Base-by-base conservation (phyloP, 2,797 vertebrate species). In the Chiloscyllium punctatum region DNA sequence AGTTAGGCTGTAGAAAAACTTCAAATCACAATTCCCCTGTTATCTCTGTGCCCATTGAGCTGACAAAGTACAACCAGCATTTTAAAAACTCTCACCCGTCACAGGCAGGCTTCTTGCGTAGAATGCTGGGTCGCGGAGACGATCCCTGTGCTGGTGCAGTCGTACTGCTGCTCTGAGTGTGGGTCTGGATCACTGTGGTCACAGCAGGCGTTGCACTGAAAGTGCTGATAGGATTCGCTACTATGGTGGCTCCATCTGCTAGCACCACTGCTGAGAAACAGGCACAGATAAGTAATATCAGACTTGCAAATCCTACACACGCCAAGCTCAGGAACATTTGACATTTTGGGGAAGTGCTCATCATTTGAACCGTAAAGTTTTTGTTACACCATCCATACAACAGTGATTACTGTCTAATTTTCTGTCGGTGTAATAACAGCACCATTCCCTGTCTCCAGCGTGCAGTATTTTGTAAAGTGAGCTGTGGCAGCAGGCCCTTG, bases 61-160 rank as follows among this genome's bases (percentile, higher is more conserved):
- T 37, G 88, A 92, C 33, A 23, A 68, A 66, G 66, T 30, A 53
- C 42, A 30, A n/a, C 82, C 72, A 71, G 69, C 5, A 37, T 53
- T 37, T 1, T 2, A 42, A 16, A 1, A 15, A 11, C 91, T 97
- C 98, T 98, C 96, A 99, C 99, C 98, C 98, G 96, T 99, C 99
- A 0, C 98, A 98, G 96, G 99, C 96, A 3, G 99, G 98, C 88
- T 99, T 99, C 97, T 99, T 99, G 95, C 99, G 98, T 11, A 99
- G 98, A 97, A 99, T 99, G 97, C 99, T 99, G 0, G 99, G 99
- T 96, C 99, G 97, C 0, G 99, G 99, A 57, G 99, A 99, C 1
- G 99, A 99, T 96, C 98, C 99, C 96, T 99, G 98, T 42, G 98
- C 98, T 30, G 99, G 98, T 9, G 97, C 97, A 5, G 97, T 98